Percentiles rank a stretch among this genome's conserved stretches.
phyloP scores from a whole-genome alignment of 2,888 invertebrate genomes.

The Periphyllus acericola region DNA sequence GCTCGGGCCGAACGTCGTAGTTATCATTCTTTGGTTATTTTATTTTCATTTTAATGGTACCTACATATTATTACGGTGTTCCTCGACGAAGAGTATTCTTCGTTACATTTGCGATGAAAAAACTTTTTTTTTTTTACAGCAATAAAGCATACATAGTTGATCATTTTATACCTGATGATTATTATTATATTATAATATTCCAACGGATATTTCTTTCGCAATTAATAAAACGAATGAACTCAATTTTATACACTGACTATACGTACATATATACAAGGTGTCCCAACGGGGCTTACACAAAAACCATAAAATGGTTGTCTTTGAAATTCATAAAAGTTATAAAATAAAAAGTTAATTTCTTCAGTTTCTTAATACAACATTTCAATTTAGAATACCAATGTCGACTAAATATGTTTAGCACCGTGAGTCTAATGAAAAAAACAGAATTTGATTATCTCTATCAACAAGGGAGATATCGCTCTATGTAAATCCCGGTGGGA shows the following conservation, averaged over 20 bases:
- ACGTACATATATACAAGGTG: no score
- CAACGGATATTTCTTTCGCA: neutral
- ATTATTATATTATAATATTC: conserved; percentile 7
- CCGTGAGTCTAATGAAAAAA: no score
- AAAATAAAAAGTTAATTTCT: no score
- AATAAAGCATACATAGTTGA: neutral
- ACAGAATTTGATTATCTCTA: no score
- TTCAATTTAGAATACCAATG: no score
- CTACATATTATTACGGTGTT: neutral
- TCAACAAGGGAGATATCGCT: no score
- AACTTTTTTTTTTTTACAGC: neutral
- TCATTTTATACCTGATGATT: conserved; percentile 27
- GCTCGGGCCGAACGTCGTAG: conserved; percentile 23
- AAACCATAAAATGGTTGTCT: no score
- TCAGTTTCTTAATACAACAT: no score
- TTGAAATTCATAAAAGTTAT: no score
- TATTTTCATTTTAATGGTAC: conserved; percentile 29
- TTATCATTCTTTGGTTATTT: conserved; percentile 36
- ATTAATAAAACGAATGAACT: neutral
- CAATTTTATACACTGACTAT: neutral
- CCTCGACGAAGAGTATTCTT: neutral
- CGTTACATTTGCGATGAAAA: neutral
- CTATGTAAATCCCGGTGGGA: no score
- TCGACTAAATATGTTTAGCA: no score
- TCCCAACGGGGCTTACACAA: no score